These are phyloP conservation scores for Leptinotarsa peninsularis DNA, from an alignment of 2,888 invertebrate species.

Conservation along the genomic window DNA sequence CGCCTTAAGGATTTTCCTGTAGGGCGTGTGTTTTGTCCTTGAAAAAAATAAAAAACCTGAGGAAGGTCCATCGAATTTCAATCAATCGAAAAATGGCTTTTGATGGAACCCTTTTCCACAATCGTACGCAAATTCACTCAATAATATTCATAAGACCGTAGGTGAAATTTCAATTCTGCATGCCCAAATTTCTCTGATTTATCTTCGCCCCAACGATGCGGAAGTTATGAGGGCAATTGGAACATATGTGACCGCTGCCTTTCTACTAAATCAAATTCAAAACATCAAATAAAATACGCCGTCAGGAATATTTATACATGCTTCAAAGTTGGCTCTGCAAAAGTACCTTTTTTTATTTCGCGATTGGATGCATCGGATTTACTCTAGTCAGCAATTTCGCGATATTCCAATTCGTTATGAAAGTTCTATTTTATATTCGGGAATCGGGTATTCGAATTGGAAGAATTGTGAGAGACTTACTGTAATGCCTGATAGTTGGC, in stretches of 20 bases:
- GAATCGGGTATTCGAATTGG: background rate
- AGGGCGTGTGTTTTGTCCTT: no score
- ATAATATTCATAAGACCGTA: constrained; percentile 17
- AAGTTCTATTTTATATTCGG: background rate
- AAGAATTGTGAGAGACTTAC: background rate
- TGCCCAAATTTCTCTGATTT: constrained; percentile 49
- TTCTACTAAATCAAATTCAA: constrained; percentile 45
- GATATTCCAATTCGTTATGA: constrained; percentile 16
- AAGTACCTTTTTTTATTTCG: constrained; percentile 22
- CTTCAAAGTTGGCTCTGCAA: constrained; percentile 33
- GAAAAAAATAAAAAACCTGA: no score
- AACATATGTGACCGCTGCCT: constrained; percentile 55
- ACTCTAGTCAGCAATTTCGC: constrained; percentile 20
- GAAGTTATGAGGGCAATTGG: constrained; percentile 57
- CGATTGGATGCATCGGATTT: constrained; percentile 18
- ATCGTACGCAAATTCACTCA: background rate
- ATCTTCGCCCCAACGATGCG: constrained; percentile 54
- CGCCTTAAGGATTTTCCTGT: no score
- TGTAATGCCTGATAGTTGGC: constrained; percentile 14
- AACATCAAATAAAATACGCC: constrained; percentile 46
- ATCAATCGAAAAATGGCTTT: background rate
- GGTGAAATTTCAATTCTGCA: constrained; percentile 37
- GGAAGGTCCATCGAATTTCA: background rate
- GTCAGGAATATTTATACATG: constrained; percentile 41
- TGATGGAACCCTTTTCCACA: background rate